Evolutionary conservation across 2,888 invertebrate genomes (phyloP).

Genomic region (Ypsolopha sequella): DNA sequence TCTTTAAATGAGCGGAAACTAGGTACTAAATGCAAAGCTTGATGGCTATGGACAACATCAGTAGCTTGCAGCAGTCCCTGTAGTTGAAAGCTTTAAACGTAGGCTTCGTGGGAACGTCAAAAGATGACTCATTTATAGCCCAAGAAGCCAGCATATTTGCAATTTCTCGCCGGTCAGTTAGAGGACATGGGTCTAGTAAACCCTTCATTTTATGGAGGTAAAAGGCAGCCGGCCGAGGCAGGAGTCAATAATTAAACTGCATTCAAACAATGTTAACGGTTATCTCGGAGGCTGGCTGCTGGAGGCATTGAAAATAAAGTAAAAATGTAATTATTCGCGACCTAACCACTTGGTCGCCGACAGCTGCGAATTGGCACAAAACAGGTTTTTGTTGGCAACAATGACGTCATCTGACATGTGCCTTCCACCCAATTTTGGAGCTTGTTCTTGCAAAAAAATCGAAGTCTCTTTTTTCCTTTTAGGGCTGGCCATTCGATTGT

Average conservation of each 20-base stretch:
- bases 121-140: too few relatives aligned
- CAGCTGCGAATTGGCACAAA: slow-evolving; percentile 67
- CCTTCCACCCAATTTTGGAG: slow-evolving; percentile 38
- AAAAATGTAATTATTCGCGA: slow-evolving; percentile 40
- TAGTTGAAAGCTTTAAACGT: neutral
- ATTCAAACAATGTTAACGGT: slow-evolving; percentile 50
- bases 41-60: too few relatives aligned
- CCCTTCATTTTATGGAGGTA: too few relatives aligned
- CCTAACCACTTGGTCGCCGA: slow-evolving; percentile 45
- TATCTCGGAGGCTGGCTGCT: slow-evolving; percentile 43
- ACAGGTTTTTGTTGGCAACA: slow-evolving; percentile 54
- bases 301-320: slow-evolving; percentile 31
- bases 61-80: neutral
- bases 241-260: slow-evolving; percentile 9
- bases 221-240: too few relatives aligned
- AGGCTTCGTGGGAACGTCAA: too few relatives aligned
- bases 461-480: slow-evolving; percentile 27
- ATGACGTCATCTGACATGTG: slow-evolving; percentile 62
- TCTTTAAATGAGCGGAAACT: too few relatives aligned
- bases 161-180: too few relatives aligned
- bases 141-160: too few relatives aligned
- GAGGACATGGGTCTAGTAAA: too few relatives aligned
- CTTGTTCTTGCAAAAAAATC: slow-evolving; percentile 35
- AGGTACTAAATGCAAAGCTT: too few relatives aligned
- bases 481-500: slow-evolving; percentile 33